These are phyloP conservation scores for Rhingia campestris DNA, from an alignment of 2,888 invertebrate species.

Conservation along the genomic window DNA sequence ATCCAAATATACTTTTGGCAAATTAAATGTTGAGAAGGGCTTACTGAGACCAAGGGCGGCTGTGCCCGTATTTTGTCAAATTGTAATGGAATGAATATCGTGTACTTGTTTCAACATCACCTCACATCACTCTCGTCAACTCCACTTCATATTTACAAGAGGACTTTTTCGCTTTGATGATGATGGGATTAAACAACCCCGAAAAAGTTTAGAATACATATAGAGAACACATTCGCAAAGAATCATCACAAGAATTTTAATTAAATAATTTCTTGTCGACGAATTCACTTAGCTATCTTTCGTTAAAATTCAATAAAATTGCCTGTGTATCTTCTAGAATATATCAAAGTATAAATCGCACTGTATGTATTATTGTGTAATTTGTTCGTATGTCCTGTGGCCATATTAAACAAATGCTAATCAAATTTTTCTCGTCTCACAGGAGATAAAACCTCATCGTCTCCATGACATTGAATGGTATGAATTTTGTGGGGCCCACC, in stretches of 20 bases:
- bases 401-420: slow-evolving; percentile 70
- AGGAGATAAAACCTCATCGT: slow-evolving; percentile 43
- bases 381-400: slow-evolving; percentile 63
- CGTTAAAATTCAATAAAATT: slow-evolving; percentile 42
- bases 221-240: slow-evolving; percentile 23
- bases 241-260: slow-evolving; percentile 68
- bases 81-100: slow-evolving; percentile 8
- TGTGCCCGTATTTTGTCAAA: slow-evolving; percentile 29
- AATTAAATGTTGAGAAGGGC: slow-evolving; percentile 69
- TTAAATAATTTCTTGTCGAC: slow-evolving; percentile 73
- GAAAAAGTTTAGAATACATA: slow-evolving; percentile 35
- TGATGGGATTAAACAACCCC: slow-evolving; percentile 22
- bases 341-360: background rate
- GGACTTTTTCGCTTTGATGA: slow-evolving; percentile 71
- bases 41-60: background rate
- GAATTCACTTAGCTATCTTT: slow-evolving; percentile 69
- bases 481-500: background rate
- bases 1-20: slow-evolving; percentile 71
- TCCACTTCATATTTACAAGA: slow-evolving; percentile 55
- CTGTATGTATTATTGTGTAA: slow-evolving; percentile 2
- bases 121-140: slow-evolving; percentile 17
- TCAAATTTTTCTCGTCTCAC: slow-evolving; percentile 54
- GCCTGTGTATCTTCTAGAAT: slow-evolving; percentile 11
- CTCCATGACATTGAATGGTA: slow-evolving; percentile 32
- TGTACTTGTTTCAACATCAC: slow-evolving; percentile 26